Evolutionary conservation across 1,140 invertebrate species (phyloP).

Genomic region (Tetramorium simillimum): DNA sequence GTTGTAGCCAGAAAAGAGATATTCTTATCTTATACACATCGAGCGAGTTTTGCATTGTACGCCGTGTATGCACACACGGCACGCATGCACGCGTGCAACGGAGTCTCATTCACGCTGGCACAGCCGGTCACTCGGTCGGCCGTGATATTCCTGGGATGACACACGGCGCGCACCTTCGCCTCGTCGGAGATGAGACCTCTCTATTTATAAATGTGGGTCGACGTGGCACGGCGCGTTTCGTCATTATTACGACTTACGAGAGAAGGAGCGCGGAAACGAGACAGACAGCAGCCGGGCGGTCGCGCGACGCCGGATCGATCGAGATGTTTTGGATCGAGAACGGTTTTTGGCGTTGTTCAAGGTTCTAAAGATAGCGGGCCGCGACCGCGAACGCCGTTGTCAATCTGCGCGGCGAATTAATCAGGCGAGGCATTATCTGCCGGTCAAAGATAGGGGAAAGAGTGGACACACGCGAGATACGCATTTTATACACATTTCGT

Average conservation of each 20-base stretch:
- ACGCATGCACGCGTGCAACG: background rate
- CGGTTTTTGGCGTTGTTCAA: background rate
- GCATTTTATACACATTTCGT: background rate
- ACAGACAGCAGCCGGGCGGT: constrained; percentile 15
- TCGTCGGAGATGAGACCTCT: constrained; percentile 78
- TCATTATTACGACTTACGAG: constrained; percentile 79
- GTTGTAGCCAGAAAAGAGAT: background rate
- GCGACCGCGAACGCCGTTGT: background rate
- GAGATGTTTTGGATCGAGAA: constrained; percentile 35
- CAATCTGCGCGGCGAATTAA: background rate
- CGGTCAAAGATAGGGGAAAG: background rate
- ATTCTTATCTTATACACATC: background rate
- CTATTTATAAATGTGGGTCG: constrained; percentile 83
- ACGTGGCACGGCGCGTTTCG: constrained; percentile 76
- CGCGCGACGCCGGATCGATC: constrained; percentile 33
- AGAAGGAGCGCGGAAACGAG: constrained; percentile 40
- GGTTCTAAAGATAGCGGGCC: constrained; percentile 6
- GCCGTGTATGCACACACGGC: background rate
- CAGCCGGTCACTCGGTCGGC: constrained; percentile 77
- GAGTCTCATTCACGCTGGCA: constrained; percentile 75
- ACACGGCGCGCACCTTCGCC: constrained; percentile 76
- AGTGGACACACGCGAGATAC: background rate
- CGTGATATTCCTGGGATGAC: constrained; percentile 79
- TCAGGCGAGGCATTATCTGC: background rate
- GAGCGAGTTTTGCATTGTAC: background rate